These are phyloP conservation scores for Polydrusus tereticollis DNA, from an alignment of 2,888 invertebrate species.

Conservation along the genomic window DNA sequence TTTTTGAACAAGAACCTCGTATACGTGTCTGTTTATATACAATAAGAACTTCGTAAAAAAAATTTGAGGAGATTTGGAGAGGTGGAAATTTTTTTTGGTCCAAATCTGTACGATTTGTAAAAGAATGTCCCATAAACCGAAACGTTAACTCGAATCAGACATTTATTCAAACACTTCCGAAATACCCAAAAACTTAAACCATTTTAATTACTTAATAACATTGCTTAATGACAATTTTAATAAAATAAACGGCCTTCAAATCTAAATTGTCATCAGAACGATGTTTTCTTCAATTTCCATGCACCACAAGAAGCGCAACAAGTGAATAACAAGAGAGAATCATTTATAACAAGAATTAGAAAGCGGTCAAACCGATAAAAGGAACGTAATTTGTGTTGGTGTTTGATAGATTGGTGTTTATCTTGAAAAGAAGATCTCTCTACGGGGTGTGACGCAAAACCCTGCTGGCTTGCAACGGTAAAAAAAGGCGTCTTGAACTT, in stretches of 20 bases:
- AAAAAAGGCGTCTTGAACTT: conserved; percentile 38
- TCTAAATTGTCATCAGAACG: background rate
- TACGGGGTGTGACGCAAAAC: conserved; percentile 44
- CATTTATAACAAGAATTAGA: conserved; percentile 26
- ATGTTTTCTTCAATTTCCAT: background rate
- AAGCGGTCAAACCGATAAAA: conserved; percentile 22
- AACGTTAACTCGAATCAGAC: no score
- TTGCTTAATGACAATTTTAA: no score
- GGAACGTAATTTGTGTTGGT: conserved; percentile 34
- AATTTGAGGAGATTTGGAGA: no score
- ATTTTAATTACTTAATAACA: no score
- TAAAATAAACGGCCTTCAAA: background rate
- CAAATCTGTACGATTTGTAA: no score
- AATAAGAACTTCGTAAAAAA: no score
- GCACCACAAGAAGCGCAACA: background rate
- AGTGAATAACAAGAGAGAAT: background rate
- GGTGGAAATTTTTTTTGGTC: no score
- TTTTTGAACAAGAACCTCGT: no score
- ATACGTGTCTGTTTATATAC: no score
- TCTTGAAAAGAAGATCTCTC: conserved; percentile 39
- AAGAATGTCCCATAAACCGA: no score
- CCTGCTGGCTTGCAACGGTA: conserved; percentile 35
- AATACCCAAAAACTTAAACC: no score
- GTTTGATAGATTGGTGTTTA: conserved; percentile 42
- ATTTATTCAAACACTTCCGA: no score